A percentile compares a stretch with the other conserved stretches of the same genome.
phyloP scores from a whole-genome alignment of 2,113 vertebrate genomes.

The Phycodurus eques region DNA sequence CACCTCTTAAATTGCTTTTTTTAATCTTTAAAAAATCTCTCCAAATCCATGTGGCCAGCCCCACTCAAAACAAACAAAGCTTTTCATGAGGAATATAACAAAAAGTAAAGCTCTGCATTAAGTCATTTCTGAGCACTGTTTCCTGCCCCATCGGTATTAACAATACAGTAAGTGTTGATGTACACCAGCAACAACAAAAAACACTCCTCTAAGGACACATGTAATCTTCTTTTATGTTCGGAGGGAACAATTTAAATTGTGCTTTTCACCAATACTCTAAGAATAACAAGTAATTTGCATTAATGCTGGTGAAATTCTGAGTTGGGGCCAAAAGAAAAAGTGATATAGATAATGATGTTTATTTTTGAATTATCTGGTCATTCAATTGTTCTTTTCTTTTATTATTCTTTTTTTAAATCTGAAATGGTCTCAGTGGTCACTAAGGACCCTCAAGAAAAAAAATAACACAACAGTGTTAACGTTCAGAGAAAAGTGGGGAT shows the following conservation, averaged over 20 bases:
- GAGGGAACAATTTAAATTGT: neutral
- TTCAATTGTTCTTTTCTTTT: neutral
- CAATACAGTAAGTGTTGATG: slow-evolving; percentile 14
- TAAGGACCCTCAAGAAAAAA: neutral
- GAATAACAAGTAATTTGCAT: no score
- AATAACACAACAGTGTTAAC: no score
- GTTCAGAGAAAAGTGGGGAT: slow-evolving; percentile 21
- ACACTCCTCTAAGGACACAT: slow-evolving; percentile 32
- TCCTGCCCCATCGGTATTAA: slow-evolving; percentile 49
- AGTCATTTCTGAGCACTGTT: slow-evolving; percentile 46
- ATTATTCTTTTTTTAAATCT: neutral
- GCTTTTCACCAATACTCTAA: neutral
- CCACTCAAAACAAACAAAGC: slow-evolving; percentile 44
- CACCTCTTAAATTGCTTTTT: slow-evolving; percentile 20
- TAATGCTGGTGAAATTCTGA: neutral
- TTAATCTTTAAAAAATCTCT: slow-evolving; percentile 24
- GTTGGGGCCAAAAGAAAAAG: neutral
- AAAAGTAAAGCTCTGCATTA: slow-evolving; percentile 59
- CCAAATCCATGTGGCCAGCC: slow-evolving; percentile 23
- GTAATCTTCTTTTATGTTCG: neutral
- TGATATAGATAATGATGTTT: neutral
- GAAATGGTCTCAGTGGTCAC: neutral
- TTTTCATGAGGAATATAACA: slow-evolving; percentile 58
- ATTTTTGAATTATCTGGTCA: neutral
- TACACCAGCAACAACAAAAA: slow-evolving; percentile 38